Conservation (phyloP, 2,113 vertebrate genomes). For the Cyphomyrus plagiostoma region DNA sequence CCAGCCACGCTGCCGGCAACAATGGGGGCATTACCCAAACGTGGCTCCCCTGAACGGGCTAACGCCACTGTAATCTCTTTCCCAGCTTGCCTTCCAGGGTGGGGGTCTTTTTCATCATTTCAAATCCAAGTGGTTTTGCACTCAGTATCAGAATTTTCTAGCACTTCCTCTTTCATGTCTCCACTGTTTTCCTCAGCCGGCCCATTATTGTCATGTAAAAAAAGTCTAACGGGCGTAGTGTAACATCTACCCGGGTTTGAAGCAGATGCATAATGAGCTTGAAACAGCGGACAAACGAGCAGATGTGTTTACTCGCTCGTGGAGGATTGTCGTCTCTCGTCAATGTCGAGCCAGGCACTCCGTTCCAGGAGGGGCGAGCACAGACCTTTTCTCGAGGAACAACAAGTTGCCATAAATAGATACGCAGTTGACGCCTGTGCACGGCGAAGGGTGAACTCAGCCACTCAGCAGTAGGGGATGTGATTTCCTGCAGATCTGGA, state of each 20-base stretch:
- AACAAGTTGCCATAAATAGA: constrained; percentile 55
- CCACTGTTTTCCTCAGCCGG: not conserved
- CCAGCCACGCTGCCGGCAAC: constrained; percentile 25
- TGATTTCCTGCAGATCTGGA: constrained; percentile 33
- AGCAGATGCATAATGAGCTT: constrained; percentile 10
- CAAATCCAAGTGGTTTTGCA: not conserved
- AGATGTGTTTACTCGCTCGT: constrained; percentile 12
- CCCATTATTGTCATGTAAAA: not conserved
- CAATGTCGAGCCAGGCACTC: not conserved
- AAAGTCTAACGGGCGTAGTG: not conserved
- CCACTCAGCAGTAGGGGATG: constrained; percentile 20
- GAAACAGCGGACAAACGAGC: not conserved
- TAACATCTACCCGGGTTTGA: not conserved
- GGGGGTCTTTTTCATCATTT: constrained; percentile 15
- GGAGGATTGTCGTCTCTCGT: constrained; percentile 5
- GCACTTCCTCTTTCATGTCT: not conserved
- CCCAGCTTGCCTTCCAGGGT: constrained; percentile 23
- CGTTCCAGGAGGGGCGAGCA: constrained; percentile 22
- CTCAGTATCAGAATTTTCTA: not conserved
- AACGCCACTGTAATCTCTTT: constrained; percentile 40
- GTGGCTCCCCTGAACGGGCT: constrained; percentile 32
- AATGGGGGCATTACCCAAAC: constrained; percentile 42
- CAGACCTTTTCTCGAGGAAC: constrained; percentile 20
- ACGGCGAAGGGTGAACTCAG: constrained; percentile 36
- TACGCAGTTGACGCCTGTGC: constrained; percentile 45